These are phyloP conservation scores for Cecidostiba fungosa DNA, from an alignment of 2,888 invertebrate genomes.

Conservation along the genomic window DNA sequence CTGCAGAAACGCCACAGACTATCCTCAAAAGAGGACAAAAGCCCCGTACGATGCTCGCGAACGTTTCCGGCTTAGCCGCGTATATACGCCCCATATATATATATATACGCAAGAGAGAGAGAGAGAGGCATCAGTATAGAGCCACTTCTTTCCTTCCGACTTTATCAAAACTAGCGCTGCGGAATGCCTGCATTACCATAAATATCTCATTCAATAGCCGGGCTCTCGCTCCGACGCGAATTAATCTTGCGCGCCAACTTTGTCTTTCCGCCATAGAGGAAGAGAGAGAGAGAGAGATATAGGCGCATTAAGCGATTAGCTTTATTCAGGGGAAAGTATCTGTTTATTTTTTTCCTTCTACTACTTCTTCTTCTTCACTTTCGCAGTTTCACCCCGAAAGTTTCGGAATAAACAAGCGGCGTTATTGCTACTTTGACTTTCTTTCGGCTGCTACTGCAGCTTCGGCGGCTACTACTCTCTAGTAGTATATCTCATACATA, in stretches of 20 bases:
- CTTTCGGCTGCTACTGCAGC: background rate
- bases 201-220: conserved; percentile 52
- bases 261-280: background rate
- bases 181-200: conserved; percentile 43
- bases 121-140: background rate
- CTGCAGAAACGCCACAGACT: background rate
- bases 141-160: conserved; percentile 20
- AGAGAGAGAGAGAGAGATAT: background rate
- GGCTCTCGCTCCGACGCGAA: conserved; percentile 11
- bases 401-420: conserved; percentile 43
- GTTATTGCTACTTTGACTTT: conserved; percentile 46
- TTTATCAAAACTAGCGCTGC: conserved; percentile 45
- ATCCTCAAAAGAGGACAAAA: conserved; percentile 41
- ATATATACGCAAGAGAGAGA: no score
- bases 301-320: conserved; percentile 51
- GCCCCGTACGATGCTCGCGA: conserved; percentile 38
- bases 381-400: background rate
- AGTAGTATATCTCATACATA: background rate
- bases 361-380: conserved; percentile 19
- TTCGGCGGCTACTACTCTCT: background rate
- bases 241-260: conserved; percentile 44
- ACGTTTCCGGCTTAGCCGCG: conserved; percentile 69
- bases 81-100: background rate
- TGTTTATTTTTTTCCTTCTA: conserved; percentile 34
- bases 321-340: conserved; percentile 42